Evolutionary conservation across 2,113 vertebrate genomes (phyloP).

Genomic region (Percopsis transmontana): DNA sequence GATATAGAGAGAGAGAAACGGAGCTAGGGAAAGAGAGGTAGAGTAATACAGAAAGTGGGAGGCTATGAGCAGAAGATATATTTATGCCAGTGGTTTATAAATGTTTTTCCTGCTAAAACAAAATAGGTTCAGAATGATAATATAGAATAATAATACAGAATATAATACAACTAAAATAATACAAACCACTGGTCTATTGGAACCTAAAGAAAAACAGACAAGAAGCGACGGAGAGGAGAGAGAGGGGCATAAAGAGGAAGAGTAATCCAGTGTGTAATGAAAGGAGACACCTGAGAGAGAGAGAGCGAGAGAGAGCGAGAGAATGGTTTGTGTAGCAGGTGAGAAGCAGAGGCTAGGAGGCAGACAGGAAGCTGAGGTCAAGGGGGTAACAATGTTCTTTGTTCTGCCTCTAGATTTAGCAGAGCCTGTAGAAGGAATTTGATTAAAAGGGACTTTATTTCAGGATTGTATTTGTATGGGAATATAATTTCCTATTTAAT

Average conservation of each 20-base stretch:
- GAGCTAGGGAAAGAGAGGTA: conserved; percentile 11
- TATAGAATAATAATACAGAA: too few species aligned
- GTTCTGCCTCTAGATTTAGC: conserved; percentile 2
- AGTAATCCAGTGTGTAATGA: conserved; percentile 53
- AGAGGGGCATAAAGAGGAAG: conserved; percentile 26
- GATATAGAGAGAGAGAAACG: neutral
- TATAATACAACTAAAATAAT: too few species aligned
- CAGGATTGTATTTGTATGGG: too few species aligned
- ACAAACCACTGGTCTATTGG: too few species aligned
- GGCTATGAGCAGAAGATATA: neutral
- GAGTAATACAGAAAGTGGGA: conserved; percentile 31
- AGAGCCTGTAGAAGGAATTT: neutral
- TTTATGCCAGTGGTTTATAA: neutral
- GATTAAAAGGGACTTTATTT: too few species aligned
- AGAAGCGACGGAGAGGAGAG: conserved; percentile 15
- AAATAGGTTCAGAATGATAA: too few species aligned
- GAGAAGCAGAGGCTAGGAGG: conserved; percentile 27
- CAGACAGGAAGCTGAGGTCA: conserved; percentile 40
- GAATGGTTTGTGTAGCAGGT: conserved; percentile 59
- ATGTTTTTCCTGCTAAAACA: too few species aligned
- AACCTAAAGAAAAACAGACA: too few species aligned
- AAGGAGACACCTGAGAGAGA: conserved; percentile 35
- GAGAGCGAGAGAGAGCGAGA: conserved; percentile 5
- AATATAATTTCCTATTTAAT: too few species aligned
- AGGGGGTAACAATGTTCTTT: conserved; percentile 31